phyloP scores from a whole-genome alignment of 2,888 invertebrate genomes.

The Macrophya annulata region DNA sequence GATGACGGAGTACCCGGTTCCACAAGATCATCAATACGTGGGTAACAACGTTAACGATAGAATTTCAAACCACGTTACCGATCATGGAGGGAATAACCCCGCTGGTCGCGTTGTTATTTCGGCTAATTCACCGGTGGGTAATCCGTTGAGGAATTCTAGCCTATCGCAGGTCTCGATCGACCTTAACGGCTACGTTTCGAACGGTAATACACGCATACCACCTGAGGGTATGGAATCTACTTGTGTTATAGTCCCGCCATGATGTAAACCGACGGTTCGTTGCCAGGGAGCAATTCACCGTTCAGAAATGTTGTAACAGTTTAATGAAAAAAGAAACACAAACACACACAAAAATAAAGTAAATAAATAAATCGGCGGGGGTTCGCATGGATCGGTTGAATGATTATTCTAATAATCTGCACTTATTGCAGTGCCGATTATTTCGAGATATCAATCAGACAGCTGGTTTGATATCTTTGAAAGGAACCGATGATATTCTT shows the following conservation, averaged over 20 bases:
- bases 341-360: neutral
- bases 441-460: neutral
- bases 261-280: slow-evolving; percentile 68
- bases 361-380: neutral
- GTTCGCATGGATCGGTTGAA: neutral
- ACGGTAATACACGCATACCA: slow-evolving; percentile 81
- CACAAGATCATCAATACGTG: slow-evolving; percentile 63
- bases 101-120: slow-evolving; percentile 62
- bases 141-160: slow-evolving; percentile 66
- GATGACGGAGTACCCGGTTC: slow-evolving; percentile 69
- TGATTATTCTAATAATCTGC: neutral
- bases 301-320: slow-evolving; percentile 49
- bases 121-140: slow-evolving; percentile 64
- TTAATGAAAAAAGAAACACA: slow-evolving; percentile 46
- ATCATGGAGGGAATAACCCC: neutral
- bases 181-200: slow-evolving; percentile 81
- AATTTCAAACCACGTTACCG: slow-evolving; percentile 24
- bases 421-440: neutral
- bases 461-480: neutral
- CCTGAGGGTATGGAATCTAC: slow-evolving; percentile 83
- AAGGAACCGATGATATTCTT: neutral
- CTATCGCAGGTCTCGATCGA: slow-evolving; percentile 73
- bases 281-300: slow-evolving; percentile 47
- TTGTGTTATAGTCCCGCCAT: slow-evolving; percentile 75
- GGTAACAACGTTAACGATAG: slow-evolving; percentile 59